These are phyloP conservation scores for Epinephelus cyanopodus DNA, from an alignment of 2,113 vertebrate species.

Conservation along the genomic window DNA sequence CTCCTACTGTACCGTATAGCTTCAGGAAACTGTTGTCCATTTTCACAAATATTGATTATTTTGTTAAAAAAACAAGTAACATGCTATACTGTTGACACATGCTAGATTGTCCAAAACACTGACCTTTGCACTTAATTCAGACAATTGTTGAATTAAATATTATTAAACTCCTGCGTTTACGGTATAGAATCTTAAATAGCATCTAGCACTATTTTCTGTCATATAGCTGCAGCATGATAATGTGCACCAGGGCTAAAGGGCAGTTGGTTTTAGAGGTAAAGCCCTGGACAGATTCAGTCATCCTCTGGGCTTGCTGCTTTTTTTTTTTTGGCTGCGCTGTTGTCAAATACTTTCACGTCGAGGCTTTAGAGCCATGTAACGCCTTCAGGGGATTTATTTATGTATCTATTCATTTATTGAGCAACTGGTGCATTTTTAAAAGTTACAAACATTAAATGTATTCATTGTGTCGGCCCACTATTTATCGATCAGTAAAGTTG, in stretches of 20 bases:
- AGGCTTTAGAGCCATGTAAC: conserved; percentile 28
- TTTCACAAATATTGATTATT: conserved; percentile 33
- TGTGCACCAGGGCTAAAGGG: neutral
- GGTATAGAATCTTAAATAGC: neutral
- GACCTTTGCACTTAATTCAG: conserved; percentile 24
- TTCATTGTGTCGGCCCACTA: conserved; percentile 44
- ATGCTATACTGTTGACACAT: neutral
- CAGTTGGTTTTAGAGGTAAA: conserved; percentile 9
- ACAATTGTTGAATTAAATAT: conserved; percentile 12
- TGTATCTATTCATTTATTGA: conserved; percentile 28
- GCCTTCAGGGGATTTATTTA: conserved; percentile 33
- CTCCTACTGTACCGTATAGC: neutral
- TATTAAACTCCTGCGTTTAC: conserved; percentile 15
- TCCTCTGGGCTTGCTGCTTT: conserved; percentile 7
- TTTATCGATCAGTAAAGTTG: conserved; percentile 61
- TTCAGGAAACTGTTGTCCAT: conserved; percentile 19
- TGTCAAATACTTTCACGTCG: conserved; percentile 39
- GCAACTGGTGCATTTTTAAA: conserved; percentile 58
- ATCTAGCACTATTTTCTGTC: neutral
- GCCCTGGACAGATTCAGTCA: conserved; percentile 13
- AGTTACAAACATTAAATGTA: conserved; percentile 47
- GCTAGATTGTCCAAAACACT: conserved; percentile 5
- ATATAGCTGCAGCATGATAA: neutral
- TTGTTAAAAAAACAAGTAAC: neutral
- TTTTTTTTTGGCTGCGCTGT: conserved; percentile 36